Evolutionary conservation across 37 sponge, comb jelly and placozoan genomes (phyloP), one percentile per base, ranked within the genome.

Genomic region (Halisarca cf. caerulea): DNA sequence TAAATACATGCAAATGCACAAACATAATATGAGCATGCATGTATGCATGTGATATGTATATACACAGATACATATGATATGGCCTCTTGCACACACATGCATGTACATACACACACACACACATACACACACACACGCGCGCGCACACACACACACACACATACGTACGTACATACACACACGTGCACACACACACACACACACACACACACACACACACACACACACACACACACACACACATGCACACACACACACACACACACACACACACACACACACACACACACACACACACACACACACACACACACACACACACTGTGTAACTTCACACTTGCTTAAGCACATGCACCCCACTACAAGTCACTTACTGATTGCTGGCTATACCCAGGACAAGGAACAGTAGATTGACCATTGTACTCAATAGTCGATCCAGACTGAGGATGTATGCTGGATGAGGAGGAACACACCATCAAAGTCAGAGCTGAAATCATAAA

Each of bases 231-330:
- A 77, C 6, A 3, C 3, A 2, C 44, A 77, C 44, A 77, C 70
- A 73, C 75, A 73, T 21, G 17, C 75, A 73, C 75, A 27, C 75
- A 73, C 75, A 73, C 75, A 73, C 75, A 73, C 44, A 41, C 75
- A 73, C 75, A 73, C 38, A 73, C 75, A 73, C 38, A 33, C 75
- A 73, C 75, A 33, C 75, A 73, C 75, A 73, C 75, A 73, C 75
- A 33, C 75, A 73, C 75, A 73, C 44, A 41, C 75, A 73, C 75
- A 73, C 38, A 73, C 75, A 73, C 75, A 73, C 75, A 73, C 75
- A 73, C 75, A 73, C 75, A 73, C 44, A 41, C 75, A 73, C 75
- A 73, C 75, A 73, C 75, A 73, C 75, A 73, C 75, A 41, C 44
- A 41, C 75, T 30, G 51, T 32, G 1, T 44, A 77, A 23, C 34